Evolutionary conservation across 2,797 vertebrate species (phyloP).

Genomic region (Oryzias dopingdopingensis): DNA sequence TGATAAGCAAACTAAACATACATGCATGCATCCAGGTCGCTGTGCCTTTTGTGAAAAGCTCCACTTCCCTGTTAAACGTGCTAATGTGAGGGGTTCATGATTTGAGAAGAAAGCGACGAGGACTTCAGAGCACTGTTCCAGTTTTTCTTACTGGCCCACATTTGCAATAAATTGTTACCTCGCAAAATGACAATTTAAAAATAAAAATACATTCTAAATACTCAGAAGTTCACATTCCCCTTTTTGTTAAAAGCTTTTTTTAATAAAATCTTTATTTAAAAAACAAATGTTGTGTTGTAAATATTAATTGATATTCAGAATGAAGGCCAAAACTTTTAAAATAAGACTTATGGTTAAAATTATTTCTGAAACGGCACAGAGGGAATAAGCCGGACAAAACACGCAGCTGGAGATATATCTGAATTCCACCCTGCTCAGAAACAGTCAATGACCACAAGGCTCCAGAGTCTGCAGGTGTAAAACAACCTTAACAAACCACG

Average conservation of each 20-base stretch:
- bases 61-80: conserved; percentile 5
- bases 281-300: background rate
- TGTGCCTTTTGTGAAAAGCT: conserved; percentile 17
- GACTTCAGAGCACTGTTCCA: background rate
- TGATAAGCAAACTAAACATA: conserved; percentile 38
- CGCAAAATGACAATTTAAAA: background rate
- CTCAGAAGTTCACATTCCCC: too few relatives aligned
- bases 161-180: background rate
- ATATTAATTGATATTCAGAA: background rate
- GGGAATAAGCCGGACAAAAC: conserved; percentile 15
- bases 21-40: conserved; percentile 10
- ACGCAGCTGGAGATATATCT: conserved; percentile 42
- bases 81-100: conserved; percentile 3
- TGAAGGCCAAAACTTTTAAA: conserved; percentile 1
- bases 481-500: background rate
- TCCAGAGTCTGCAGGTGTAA: conserved; percentile 30
- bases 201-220: too few relatives aligned
- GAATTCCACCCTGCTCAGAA: conserved; percentile 48
- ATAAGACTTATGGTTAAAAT: too few relatives aligned
- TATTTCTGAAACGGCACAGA: too few relatives aligned
- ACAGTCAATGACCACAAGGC: conserved; percentile 54
- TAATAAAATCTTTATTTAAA: too few relatives aligned
- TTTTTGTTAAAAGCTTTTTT: too few relatives aligned
- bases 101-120: background rate
- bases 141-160: background rate